These are phyloP conservation scores for Sericinus montela DNA, from an alignment of 2,888 invertebrate species.

Conservation along the genomic window DNA sequence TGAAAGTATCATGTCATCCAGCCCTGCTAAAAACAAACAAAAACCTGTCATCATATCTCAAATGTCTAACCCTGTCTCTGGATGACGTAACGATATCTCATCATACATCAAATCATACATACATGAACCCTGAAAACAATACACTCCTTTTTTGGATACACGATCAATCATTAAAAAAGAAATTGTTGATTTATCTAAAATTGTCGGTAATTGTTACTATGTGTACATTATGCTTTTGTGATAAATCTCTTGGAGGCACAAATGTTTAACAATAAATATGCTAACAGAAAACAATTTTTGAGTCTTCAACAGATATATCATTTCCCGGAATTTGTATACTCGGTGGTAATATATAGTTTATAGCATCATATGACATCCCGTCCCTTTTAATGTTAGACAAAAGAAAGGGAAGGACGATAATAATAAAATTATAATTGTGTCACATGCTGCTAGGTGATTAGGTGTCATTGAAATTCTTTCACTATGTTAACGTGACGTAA, in stretches of 20 bases:
- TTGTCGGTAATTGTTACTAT: slow-evolving; percentile 18
- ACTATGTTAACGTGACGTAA: not conserved
- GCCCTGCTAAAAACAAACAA: no score
- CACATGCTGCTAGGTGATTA: not conserved
- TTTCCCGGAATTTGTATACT: slow-evolving; percentile 25
- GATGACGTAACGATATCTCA: no score
- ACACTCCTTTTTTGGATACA: no score
- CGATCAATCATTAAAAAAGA: no score
- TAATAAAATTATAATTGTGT: not conserved
- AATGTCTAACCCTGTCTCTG: no score
- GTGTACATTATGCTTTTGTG: slow-evolving; percentile 28
- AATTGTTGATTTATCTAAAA: slow-evolving; percentile 10
- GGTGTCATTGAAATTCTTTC: not conserved
- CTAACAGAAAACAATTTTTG: slow-evolving; percentile 32
- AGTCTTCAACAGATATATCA: slow-evolving; percentile 67
- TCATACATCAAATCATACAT: no score
- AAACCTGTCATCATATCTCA: no score
- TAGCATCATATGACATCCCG: slow-evolving; percentile 2
- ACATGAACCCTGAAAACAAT: no score
- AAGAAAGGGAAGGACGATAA: slow-evolving; percentile 8
- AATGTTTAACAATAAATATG: slow-evolving; percentile 28
- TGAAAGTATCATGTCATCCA: no score
- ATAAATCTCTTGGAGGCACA: slow-evolving; percentile 69
- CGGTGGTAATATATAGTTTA: slow-evolving; percentile 13
- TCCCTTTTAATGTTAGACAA: not conserved